phyloP scores from a whole-genome alignment of 2,113 vertebrate species.

The Cynoglossus semilaevis region DNA sequence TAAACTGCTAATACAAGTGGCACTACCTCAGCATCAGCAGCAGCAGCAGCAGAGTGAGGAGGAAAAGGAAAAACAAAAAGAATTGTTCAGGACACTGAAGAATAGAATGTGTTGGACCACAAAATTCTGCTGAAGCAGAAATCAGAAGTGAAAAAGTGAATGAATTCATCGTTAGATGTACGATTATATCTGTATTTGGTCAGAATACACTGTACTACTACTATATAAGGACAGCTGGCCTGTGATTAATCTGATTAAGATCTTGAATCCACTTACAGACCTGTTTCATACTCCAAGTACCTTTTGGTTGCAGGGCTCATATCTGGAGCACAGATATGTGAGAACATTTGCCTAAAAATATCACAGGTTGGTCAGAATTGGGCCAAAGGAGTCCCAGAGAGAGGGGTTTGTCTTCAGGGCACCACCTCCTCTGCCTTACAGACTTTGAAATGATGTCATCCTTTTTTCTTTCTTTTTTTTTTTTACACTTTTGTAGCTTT shows the following conservation, averaged over 20 bases:
- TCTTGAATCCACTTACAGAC: neutral
- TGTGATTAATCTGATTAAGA: too few relatives aligned
- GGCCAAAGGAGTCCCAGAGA: constrained; percentile 47
- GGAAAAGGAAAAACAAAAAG: neutral
- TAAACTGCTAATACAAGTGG: constrained; percentile 42
- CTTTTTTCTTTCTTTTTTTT: constrained; percentile 3
- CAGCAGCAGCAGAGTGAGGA: neutral
- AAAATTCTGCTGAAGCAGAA: constrained; percentile 33
- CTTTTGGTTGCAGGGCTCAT: constrained; percentile 39
- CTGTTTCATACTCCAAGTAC: constrained; percentile 11
- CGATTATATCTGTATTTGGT: too few relatives aligned
- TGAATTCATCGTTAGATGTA: too few relatives aligned
- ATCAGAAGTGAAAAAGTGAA: constrained; percentile 16
- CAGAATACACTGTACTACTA: too few relatives aligned
- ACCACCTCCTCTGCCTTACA: constrained; percentile 38
- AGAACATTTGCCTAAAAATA: constrained; percentile 63
- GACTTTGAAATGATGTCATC: constrained; percentile 21
- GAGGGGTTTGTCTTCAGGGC: constrained; percentile 41
- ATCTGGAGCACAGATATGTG: constrained; percentile 51
- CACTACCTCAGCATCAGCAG: constrained; percentile 22
- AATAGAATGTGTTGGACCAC: constrained; percentile 13
- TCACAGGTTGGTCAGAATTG: constrained; percentile 53
- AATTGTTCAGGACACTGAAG: neutral
- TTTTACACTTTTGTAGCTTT: too few relatives aligned
- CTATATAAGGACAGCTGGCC: too few relatives aligned